These are phyloP conservation scores for Potamarius usumacintae DNA, from an alignment of 2,113 vertebrate genomes.

Conservation along the genomic window DNA sequence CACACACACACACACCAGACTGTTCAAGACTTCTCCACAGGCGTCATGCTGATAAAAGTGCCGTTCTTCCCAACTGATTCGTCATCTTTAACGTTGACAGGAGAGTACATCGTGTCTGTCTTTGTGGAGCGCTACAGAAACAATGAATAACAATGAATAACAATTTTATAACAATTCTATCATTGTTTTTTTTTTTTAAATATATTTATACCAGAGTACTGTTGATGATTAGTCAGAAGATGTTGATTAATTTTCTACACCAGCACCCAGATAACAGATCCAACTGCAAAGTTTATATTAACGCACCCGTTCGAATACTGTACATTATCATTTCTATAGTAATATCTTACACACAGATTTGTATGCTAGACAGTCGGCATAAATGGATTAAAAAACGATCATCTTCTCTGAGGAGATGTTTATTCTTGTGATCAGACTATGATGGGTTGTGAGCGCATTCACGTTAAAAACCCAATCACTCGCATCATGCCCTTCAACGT, in stretches of 20 bases:
- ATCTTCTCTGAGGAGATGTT: not conserved
- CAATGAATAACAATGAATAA: not conserved
- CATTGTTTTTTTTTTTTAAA: no score
- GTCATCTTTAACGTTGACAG: constrained; percentile 67
- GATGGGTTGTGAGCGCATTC: not conserved
- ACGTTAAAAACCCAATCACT: not conserved
- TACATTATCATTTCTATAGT: no score
- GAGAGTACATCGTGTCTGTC: constrained; percentile 66
- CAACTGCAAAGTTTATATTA: no score
- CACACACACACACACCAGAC: not conserved
- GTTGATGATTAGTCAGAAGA: not conserved
- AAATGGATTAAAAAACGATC: no score
- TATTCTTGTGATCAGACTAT: not conserved
- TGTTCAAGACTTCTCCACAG: constrained; percentile 62
- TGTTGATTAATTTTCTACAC: not conserved
- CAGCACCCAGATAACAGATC: no score
- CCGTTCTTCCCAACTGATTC: constrained; percentile 67
- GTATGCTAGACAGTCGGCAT: no score
- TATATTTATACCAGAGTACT: not conserved
- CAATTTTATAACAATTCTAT: not conserved
- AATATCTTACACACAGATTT: no score
- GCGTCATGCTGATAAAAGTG: constrained; percentile 64
- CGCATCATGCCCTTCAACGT: not conserved
- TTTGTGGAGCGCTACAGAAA: constrained; percentile 59
- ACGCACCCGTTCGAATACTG: no score